These are phyloP conservation scores for Lophius americanus DNA, from an alignment of 2,797 vertebrate species.

Conservation along the genomic window DNA sequence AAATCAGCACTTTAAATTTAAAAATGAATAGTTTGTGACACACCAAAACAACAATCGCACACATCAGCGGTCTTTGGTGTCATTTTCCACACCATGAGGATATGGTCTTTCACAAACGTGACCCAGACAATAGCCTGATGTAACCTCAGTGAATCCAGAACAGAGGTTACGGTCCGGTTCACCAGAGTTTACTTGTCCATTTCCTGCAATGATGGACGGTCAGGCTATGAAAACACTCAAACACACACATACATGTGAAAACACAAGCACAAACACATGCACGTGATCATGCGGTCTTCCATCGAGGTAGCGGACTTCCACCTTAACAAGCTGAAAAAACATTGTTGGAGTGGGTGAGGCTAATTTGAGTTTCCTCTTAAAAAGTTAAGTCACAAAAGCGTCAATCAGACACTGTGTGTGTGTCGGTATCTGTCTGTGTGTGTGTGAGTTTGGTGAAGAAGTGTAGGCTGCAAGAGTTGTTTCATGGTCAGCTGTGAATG, in stretches of 20 bases:
- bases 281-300: conserved; percentile 59
- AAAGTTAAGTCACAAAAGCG: conserved; percentile 63
- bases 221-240: conserved; percentile 63
- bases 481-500: conserved; percentile 61
- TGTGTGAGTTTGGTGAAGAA: conserved; percentile 37
- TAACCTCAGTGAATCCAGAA: conserved; percentile 48
- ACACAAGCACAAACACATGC: conserved; percentile 43
- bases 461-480: conserved; percentile 62
- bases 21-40: conserved; percentile 4
- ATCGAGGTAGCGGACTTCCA: conserved; percentile 67
- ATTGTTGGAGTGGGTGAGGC: conserved; percentile 55
- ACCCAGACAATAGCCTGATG: conserved; percentile 63
- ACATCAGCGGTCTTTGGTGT: conserved; percentile 23
- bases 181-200: conserved; percentile 68
- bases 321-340: conserved; percentile 77
- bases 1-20: conserved; percentile 11
- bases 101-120: conserved; percentile 45
- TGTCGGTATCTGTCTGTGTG: conserved; percentile 21
- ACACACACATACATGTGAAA: conserved; percentile 50
- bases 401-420: conserved; percentile 48
- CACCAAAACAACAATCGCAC: background rate
- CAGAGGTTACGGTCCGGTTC: conserved; percentile 65
- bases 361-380: conserved; percentile 71
- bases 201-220: conserved; percentile 66
- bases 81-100: conserved; percentile 56